Evolutionary conservation across 2,888 invertebrate species (phyloP).

Genomic region (Pyrgus malvae): DNA sequence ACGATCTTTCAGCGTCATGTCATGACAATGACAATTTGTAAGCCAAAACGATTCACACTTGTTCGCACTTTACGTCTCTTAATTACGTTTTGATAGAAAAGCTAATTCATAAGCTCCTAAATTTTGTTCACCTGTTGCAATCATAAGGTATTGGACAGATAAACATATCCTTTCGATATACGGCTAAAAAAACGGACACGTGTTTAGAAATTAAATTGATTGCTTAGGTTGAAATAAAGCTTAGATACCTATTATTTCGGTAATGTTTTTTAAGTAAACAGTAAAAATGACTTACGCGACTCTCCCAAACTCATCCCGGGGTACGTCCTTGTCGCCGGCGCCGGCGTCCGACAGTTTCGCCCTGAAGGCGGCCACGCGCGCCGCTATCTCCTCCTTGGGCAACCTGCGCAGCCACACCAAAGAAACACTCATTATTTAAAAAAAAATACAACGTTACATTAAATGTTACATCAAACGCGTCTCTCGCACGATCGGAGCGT

Average conservation of each 20-base stretch:
- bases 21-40: too few species aligned
- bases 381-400: constrained; percentile 91
- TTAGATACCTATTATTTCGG: too few species aligned
- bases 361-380: constrained; percentile 93
- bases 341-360: constrained; percentile 89
- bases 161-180: too few species aligned
- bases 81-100: neutral
- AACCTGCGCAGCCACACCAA: constrained; percentile 85
- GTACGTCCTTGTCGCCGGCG: constrained; percentile 80
- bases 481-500: constrained; percentile 6
- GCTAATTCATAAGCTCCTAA: too few species aligned
- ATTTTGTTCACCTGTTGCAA: too few species aligned
- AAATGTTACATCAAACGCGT: constrained; percentile 13
- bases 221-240: too few species aligned
- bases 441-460: constrained; percentile 30
- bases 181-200: too few species aligned
- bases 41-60: constrained; percentile 2
- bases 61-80: too few species aligned
- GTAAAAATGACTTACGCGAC: constrained; percentile 77
- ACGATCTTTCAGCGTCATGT: too few species aligned
- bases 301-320: constrained; percentile 92
- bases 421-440: constrained; percentile 75
- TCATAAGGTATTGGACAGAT: too few species aligned
- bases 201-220: too few species aligned
- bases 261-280: neutral